Conservation (phyloP, 1,140 invertebrate species). For the Hetaerina americana region DNA sequence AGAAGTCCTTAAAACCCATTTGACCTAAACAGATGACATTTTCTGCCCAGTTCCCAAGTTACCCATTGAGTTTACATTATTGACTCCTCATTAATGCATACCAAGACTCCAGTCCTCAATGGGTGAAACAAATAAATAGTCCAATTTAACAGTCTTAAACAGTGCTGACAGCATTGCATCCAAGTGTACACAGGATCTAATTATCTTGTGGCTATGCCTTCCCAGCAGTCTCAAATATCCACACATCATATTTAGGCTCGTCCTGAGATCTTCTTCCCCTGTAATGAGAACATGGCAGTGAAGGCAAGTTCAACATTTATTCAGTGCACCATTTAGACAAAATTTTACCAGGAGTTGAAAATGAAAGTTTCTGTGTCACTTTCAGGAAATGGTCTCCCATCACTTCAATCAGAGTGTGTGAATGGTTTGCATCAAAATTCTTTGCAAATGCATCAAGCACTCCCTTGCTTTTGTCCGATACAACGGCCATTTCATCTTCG, state of each 20-base stretch:
- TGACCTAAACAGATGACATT: too few species aligned
- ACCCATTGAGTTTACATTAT: too few species aligned
- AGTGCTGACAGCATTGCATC: background rate
- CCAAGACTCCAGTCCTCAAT: background rate
- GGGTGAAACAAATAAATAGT: background rate
- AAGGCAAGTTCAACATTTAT: too few species aligned
- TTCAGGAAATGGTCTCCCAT: conserved; percentile 39
- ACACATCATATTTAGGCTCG: background rate
- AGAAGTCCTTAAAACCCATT: too few species aligned
- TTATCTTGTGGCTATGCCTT: background rate
- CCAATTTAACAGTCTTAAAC: background rate
- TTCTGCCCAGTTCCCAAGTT: too few species aligned
- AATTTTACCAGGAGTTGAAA: too few species aligned
- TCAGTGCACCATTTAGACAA: too few species aligned
- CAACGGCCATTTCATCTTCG: conserved; percentile 37
- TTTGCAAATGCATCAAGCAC: conserved; percentile 29
- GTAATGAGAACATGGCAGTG: too few species aligned
- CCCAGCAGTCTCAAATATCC: background rate
- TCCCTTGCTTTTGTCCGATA: conserved; percentile 27
- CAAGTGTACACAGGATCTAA: background rate
- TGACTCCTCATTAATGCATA: too few species aligned
- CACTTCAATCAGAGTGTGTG: conserved; percentile 32
- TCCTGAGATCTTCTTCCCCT: background rate
- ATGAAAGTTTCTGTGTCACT: background rate
- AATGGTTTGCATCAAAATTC: conserved; percentile 22